A percentile compares a stretch with the other conserved stretches of the same genome.
These are phyloP conservation scores for Dione juno DNA, from an alignment of 2,888 invertebrate species.

Conservation along the genomic window DNA sequence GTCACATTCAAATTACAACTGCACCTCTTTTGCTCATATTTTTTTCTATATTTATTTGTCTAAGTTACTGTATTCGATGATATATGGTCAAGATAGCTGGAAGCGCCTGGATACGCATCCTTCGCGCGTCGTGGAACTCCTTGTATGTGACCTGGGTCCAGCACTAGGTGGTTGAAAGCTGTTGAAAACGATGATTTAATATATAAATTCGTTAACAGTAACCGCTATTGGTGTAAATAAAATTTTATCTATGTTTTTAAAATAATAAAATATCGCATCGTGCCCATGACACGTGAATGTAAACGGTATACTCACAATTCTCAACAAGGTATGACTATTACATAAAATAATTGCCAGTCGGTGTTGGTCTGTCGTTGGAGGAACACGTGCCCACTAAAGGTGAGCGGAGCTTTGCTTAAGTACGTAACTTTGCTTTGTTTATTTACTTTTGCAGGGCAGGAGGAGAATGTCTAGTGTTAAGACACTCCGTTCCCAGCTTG, in stretches of 20 bases:
- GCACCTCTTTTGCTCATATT: no score
- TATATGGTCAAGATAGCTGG: no score
- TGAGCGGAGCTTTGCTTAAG: conserved; percentile 29
- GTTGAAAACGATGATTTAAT: neutral
- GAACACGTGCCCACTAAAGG: conserved; percentile 33
- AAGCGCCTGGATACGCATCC: no score
- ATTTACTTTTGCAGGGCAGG: neutral
- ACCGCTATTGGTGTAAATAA: no score
- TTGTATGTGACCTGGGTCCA: no score
- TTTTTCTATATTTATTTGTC: no score
- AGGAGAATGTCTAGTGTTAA: neutral
- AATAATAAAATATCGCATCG: conserved; percentile 28
- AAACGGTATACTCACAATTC: conserved; percentile 16
- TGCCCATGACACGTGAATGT: conserved; percentile 31
- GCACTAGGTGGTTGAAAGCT: no score
- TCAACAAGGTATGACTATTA: conserved; percentile 37
- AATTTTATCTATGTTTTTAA: no score
- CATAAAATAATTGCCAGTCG: conserved; percentile 46
- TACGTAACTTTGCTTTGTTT: conserved; percentile 18
- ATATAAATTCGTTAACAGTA: no score
- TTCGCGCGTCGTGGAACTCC: no score
- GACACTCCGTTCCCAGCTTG: neutral
- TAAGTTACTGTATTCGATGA: no score
- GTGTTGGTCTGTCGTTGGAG: conserved; percentile 41
- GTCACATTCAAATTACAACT: no score